phyloP scores from a whole-genome alignment of 2,797 vertebrate genomes.

The Falco naumanni region DNA sequence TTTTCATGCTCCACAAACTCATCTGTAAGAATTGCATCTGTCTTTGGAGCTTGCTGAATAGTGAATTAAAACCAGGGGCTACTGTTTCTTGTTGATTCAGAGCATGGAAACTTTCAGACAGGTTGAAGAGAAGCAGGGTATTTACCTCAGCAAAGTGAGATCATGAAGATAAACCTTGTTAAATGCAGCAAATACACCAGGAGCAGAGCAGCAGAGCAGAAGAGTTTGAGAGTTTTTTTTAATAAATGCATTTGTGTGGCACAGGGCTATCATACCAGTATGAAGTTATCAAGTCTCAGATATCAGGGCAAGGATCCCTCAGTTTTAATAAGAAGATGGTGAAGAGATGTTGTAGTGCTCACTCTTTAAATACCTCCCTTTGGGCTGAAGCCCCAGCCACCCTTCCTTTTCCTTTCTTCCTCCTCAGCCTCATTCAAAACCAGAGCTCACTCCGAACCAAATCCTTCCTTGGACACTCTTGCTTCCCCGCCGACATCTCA shows the following conservation, averaged over 20 bases:
- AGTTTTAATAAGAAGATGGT: background rate
- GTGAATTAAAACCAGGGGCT: slow-evolving; percentile 8
- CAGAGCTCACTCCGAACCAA: background rate
- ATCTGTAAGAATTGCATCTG: slow-evolving; percentile 21
- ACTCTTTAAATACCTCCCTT: background rate
- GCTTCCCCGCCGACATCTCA: background rate
- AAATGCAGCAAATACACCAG: background rate
- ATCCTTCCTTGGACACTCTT: background rate
- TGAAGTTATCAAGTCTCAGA: background rate
- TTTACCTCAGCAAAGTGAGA: background rate
- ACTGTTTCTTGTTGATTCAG: background rate
- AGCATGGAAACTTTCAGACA: background rate
- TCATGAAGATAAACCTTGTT: background rate
- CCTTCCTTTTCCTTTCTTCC: background rate
- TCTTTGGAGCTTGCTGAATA: background rate
- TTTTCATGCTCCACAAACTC: slow-evolving; percentile 37
- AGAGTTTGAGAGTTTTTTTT: background rate
- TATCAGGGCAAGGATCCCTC: background rate
- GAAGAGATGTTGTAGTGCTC: background rate
- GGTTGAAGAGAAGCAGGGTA: background rate
- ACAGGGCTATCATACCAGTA: background rate
- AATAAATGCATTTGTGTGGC: background rate
- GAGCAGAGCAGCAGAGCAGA: background rate
- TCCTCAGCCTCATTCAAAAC: background rate
- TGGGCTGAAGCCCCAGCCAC: background rate